Evolutionary conservation across 2,113 vertebrate species (phyloP).

Genomic region (Carassius auratus): DNA sequence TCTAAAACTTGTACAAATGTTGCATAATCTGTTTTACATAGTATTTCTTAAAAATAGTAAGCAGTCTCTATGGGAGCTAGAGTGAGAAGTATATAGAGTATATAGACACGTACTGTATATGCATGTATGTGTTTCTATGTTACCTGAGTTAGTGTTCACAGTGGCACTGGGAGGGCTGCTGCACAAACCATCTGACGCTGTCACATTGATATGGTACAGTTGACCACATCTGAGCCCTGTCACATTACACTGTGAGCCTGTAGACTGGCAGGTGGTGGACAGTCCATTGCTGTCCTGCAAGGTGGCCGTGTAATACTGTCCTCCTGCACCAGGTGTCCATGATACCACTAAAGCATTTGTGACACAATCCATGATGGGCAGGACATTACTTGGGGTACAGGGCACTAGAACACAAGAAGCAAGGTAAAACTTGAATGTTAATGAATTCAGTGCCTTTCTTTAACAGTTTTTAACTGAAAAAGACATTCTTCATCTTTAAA

Average conservation of each 20-base stretch:
- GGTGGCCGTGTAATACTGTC: conserved; percentile 51
- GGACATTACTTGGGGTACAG: conserved; percentile 48
- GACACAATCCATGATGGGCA: conserved; percentile 38
- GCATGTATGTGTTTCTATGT: not conserved
- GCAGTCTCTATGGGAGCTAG: too few species aligned
- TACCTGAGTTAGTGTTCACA: conserved; percentile 50
- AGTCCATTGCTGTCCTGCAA: conserved; percentile 31
- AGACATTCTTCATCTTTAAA: not conserved
- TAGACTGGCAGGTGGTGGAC: conserved; percentile 46
- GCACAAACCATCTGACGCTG: conserved; percentile 53
- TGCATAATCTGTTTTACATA: too few species aligned
- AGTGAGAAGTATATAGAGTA: too few species aligned
- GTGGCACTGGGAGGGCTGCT: conserved; percentile 36
- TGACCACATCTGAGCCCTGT: conserved; percentile 52
- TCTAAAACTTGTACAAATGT: too few species aligned
- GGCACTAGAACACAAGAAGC: conserved; percentile 43
- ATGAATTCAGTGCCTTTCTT: not conserved
- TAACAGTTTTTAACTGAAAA: not conserved
- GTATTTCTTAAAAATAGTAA: too few species aligned
- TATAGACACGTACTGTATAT: too few species aligned
- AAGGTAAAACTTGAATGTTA: too few species aligned
- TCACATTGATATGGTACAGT: conserved; percentile 52
- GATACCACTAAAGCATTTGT: conserved; percentile 42
- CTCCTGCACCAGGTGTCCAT: conserved; percentile 53
- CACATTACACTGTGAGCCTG: conserved; percentile 50